phyloP scores from a whole-genome alignment of 2,797 vertebrate genomes.

The Loriculus beryllinus region DNA sequence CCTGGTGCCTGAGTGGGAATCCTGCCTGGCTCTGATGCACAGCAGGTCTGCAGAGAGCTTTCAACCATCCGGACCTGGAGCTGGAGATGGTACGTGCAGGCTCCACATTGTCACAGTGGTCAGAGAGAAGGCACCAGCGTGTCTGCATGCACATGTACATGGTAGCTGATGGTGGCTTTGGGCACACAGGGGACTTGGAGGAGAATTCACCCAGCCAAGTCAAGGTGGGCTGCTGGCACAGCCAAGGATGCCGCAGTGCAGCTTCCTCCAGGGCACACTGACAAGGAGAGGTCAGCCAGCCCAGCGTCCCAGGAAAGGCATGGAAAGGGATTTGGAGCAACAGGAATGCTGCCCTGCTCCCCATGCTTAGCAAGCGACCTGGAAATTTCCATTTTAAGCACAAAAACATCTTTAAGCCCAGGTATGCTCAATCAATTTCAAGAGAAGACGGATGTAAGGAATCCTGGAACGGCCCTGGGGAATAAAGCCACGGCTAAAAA shows the following conservation, averaged over 20 bases:
- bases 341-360: background rate
- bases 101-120: fast-evolving
- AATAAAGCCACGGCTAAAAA: constrained; percentile 6
- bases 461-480: fast-evolving
- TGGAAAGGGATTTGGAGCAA: background rate
- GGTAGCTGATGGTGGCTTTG: background rate
- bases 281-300: background rate
- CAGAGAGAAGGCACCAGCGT: fast-evolving
- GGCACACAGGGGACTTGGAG: fast-evolving
- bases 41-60: background rate
- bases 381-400: background rate
- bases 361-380: background rate
- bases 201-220: background rate
- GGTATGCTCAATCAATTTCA: background rate
- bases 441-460: background rate
- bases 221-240: background rate
- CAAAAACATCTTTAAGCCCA: background rate
- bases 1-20: background rate
- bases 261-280: background rate
- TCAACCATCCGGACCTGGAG: fast-evolving
- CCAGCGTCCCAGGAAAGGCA: background rate
- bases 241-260: background rate
- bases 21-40: fast-evolving
- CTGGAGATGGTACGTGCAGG: fast-evolving
- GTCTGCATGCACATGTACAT: fast-evolving